phyloP scores from a whole-genome alignment of 2,797 vertebrate genomes.

The Paguma larvata region DNA sequence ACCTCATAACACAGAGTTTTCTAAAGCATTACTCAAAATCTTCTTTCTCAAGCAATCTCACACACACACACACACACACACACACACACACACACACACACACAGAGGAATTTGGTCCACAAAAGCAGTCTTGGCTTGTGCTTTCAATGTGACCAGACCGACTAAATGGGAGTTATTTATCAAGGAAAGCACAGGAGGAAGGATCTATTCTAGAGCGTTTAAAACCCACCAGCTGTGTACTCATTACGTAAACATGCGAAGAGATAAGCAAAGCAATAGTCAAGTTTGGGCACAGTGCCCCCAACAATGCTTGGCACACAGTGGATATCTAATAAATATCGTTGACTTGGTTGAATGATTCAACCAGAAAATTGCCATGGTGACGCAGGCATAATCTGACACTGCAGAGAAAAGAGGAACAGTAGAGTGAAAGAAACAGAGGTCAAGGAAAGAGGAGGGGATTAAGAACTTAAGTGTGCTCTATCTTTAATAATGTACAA shows the following conservation, averaged over 20 bases:
- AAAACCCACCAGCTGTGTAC: not conserved
- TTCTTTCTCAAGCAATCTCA: not conserved
- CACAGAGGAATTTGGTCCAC: not conserved
- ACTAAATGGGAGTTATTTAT: not conserved
- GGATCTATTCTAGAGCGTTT: not conserved
- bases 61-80: not conserved
- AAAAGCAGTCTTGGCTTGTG: slow-evolving; percentile 13
- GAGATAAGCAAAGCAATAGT: not conserved
- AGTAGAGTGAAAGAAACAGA: not conserved
- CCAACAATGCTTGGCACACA: not conserved
- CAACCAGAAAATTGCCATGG: not conserved
- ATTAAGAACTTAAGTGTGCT: not conserved
- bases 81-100: not conserved
- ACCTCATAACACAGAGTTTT: not conserved
- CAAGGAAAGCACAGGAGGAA: slow-evolving; percentile 9
- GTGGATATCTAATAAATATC: not conserved
- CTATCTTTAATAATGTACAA: not conserved
- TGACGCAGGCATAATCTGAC: not conserved
- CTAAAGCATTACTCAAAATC: slow-evolving; percentile 37
- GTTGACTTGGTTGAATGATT: not conserved
- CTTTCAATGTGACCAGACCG: not conserved
- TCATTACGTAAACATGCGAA: not conserved
- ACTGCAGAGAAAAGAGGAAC: not conserved
- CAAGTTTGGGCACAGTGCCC: not conserved
- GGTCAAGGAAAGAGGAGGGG: not conserved